Evolutionary conservation across 1,140 invertebrate genomes (phyloP).

Genomic region (Cotesia vestalis): DNA sequence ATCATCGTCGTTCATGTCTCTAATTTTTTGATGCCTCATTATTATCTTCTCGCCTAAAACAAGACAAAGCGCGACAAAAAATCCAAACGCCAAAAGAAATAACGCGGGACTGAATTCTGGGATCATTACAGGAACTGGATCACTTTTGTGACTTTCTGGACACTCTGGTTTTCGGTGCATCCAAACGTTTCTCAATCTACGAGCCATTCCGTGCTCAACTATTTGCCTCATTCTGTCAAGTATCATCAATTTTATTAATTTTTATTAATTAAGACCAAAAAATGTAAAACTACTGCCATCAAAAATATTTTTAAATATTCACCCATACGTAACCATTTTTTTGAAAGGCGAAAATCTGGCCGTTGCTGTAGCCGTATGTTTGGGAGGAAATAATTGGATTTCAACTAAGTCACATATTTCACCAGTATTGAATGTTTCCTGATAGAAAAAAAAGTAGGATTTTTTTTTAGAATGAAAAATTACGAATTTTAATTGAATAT

Average conservation of each 20-base stretch:
- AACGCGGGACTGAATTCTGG: conserved; percentile 51
- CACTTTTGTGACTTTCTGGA: conserved; percentile 49
- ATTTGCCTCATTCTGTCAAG: conserved; percentile 45
- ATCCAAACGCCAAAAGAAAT: conserved; percentile 46
- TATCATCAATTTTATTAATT: neutral
- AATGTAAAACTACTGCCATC: neutral
- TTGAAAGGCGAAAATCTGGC: conserved; percentile 71
- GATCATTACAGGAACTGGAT: conserved; percentile 48
- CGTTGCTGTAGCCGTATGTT: conserved; percentile 66
- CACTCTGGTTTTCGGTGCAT: conserved; percentile 46
- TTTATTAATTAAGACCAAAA: neutral
- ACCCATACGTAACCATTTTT: conserved; percentile 73
- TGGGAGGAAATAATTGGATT: conserved; percentile 68
- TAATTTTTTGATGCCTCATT: neutral
- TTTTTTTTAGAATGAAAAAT: neutral
- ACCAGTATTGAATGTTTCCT: conserved; percentile 67
- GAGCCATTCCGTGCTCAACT: conserved; percentile 45
- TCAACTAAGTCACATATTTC: conserved; percentile 72
- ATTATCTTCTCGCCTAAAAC: neutral
- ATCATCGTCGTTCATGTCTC: no score
- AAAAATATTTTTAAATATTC: conserved; percentile 38
- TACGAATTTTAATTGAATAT: no score
- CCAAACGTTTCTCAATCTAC: conserved; percentile 45
- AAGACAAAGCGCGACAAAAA: conserved; percentile 27
- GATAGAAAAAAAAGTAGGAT: conserved; percentile 34